Percentiles rank a stretch among this genome's conserved stretches.
Evolutionary conservation across 1,140 invertebrate genomes (phyloP).

Genomic region (Metaphire vulgaris): DNA sequence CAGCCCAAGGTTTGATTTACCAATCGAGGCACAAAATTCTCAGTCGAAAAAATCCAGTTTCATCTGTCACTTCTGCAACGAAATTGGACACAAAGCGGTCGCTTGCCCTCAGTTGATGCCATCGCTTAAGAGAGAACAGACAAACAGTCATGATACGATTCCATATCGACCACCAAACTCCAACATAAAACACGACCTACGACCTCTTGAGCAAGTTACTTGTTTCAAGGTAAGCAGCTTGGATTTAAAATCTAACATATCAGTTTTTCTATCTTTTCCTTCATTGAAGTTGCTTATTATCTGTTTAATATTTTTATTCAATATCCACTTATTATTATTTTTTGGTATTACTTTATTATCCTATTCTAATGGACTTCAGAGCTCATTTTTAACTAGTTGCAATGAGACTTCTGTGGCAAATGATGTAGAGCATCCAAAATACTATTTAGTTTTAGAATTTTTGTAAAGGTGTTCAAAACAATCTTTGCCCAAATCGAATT

Average conservation of each 20-base stretch:
- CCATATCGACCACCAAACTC: background rate
- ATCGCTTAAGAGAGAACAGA: constrained; percentile 1
- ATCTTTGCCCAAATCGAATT: no score
- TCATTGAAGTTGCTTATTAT: no score
- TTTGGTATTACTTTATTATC: background rate
- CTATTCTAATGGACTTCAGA: background rate
- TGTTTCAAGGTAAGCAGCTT: constrained; percentile 68
- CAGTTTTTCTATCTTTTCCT: background rate
- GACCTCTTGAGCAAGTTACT: constrained; percentile 83
- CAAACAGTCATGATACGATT: background rate
- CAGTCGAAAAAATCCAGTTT: constrained; percentile 67
- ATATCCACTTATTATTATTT: background rate
- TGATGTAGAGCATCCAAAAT: no score
- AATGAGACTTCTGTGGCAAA: constrained; percentile 4
- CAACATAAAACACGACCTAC: constrained; percentile 18
- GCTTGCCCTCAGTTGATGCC: constrained; percentile 59
- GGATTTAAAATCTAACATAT: background rate
- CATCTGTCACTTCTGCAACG: constrained; percentile 90
- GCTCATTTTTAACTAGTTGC: background rate
- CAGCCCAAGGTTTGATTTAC: constrained; percentile 85
- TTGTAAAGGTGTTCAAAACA: no score
- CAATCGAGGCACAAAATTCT: constrained; percentile 54
- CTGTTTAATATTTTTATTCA: no score
- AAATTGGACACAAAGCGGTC: constrained; percentile 88
- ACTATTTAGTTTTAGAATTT: no score